A percentile compares a stretch with the other conserved stretches of the same genome.
phyloP scores from a whole-genome alignment of 2,113 vertebrate species.

The Sebastes schlegelii region DNA sequence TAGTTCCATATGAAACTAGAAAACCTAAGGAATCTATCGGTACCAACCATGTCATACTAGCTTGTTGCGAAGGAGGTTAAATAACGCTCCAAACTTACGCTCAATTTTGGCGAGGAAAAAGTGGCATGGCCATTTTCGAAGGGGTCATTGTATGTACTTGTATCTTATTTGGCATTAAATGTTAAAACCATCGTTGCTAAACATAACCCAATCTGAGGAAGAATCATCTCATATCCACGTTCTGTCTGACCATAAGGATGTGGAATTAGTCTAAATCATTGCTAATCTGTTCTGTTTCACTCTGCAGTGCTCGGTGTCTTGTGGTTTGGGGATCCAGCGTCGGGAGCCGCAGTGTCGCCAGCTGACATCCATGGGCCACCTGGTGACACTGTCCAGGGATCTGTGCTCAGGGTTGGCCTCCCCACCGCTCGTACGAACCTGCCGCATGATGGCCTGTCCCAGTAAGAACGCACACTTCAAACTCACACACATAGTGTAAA shows the following conservation, averaged over 20 bases:
- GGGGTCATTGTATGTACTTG: too few species aligned
- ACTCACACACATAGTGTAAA: neutral
- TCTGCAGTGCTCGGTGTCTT: conserved; percentile 91
- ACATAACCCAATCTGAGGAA: neutral
- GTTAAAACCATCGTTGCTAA: neutral
- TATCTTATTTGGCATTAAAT: too few species aligned
- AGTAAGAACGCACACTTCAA: conserved; percentile 84
- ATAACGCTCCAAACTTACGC: too few species aligned
- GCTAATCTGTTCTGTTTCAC: conserved; percentile 21
- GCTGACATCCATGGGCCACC: conserved; percentile 83
- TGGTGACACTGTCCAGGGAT: conserved; percentile 77
- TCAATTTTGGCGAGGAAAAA: too few species aligned
- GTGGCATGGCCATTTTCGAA: too few species aligned
- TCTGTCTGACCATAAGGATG: neutral
- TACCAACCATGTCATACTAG: too few species aligned
- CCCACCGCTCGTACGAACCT: conserved; percentile 85
- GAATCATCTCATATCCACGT: neutral
- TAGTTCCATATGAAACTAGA: too few species aligned
- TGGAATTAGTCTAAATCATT: neutral
- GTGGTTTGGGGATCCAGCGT: conserved; percentile 89
- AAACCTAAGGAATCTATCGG: too few species aligned
- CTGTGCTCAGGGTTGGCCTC: conserved; percentile 81
- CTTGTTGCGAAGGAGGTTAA: too few species aligned
- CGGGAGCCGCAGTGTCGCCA: conserved; percentile 86
- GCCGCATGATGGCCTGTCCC: conserved; percentile 86